Conservation (phyloP, 2,113 vertebrate species). For the Girardinichthys multiradiatus region DNA sequence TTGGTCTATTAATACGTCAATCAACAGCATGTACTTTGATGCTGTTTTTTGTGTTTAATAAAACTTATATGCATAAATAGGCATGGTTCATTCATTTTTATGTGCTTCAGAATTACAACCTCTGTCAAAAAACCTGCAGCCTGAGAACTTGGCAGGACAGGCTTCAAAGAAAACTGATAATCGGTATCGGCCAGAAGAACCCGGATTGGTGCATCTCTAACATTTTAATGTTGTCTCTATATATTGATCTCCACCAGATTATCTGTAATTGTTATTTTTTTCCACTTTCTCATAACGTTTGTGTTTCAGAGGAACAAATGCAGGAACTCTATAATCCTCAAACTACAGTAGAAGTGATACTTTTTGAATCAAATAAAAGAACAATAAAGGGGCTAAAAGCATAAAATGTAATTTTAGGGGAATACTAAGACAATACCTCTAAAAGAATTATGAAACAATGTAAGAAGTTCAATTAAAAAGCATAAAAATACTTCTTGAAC, state of each 20-base stretch:
- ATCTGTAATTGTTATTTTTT: too few relatives aligned
- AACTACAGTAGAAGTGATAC: not conserved
- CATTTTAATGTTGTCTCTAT: not conserved
- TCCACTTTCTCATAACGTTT: not conserved
- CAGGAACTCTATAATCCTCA: not conserved
- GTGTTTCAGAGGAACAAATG: not conserved
- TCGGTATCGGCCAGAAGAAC: too few relatives aligned
- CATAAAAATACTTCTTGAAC: not conserved
- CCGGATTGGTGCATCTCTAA: too few relatives aligned
- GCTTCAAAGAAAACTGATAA: not conserved
- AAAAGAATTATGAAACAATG: not conserved
- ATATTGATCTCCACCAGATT: not conserved
- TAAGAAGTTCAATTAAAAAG: too few relatives aligned
- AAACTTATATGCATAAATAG: not conserved
- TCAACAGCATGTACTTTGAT: not conserved
- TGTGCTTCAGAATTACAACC: not conserved
- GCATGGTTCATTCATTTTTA: not conserved
- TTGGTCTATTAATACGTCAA: too few relatives aligned
- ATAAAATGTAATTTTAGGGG: not conserved
- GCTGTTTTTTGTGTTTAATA: not conserved
- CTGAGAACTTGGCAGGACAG: too few relatives aligned
- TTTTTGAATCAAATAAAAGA: not conserved
- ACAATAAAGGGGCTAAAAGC: not conserved
- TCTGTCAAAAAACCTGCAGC: not conserved
- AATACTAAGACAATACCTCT: not conserved